Evolutionary conservation across 2,797 vertebrate species (phyloP).

Genomic region (Diplodus puntazzo): DNA sequence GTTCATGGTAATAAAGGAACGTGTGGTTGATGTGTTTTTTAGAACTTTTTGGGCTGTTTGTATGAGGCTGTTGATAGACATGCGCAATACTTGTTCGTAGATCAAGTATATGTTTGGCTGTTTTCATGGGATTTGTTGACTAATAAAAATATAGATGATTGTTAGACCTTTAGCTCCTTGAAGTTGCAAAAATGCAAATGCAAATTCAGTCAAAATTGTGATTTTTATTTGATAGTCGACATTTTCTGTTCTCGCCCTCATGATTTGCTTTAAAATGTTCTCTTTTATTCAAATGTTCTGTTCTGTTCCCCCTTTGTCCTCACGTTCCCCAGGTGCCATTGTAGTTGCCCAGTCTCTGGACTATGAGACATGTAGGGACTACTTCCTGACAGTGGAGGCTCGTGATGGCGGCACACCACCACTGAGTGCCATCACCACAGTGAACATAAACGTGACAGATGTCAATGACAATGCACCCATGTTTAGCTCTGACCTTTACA

Average conservation of each 20-base stretch:
- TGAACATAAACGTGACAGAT: slow-evolving; percentile 94
- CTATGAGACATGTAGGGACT: slow-evolving; percentile 93
- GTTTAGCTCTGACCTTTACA: slow-evolving; percentile 92
- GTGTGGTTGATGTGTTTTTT: too few species aligned
- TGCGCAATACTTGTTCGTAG: too few species aligned
- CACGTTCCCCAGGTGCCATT: slow-evolving; percentile 87
- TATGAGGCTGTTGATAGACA: too few species aligned
- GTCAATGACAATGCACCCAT: slow-evolving; percentile 94
- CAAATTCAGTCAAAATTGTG: too few species aligned
- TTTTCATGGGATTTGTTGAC: neutral
- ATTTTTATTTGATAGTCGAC: too few species aligned
- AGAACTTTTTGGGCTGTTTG: too few species aligned
- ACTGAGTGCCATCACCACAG: slow-evolving; percentile 91
- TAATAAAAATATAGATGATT: neutral
- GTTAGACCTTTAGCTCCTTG: neutral
- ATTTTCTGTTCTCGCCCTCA: neutral
- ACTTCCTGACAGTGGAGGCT: slow-evolving; percentile 95
- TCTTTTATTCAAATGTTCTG: neutral
- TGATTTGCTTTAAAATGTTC: neutral
- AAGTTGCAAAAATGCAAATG: neutral
- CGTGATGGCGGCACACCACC: slow-evolving; percentile 93
- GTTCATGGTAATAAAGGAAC: too few species aligned
- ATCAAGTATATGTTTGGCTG: neutral
- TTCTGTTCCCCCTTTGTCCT: neutral
- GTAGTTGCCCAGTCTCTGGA: slow-evolving; percentile 90